These are phyloP conservation scores for Urocitellus parryii DNA, from an alignment of 2,113 vertebrate genomes.

Conservation along the genomic window DNA sequence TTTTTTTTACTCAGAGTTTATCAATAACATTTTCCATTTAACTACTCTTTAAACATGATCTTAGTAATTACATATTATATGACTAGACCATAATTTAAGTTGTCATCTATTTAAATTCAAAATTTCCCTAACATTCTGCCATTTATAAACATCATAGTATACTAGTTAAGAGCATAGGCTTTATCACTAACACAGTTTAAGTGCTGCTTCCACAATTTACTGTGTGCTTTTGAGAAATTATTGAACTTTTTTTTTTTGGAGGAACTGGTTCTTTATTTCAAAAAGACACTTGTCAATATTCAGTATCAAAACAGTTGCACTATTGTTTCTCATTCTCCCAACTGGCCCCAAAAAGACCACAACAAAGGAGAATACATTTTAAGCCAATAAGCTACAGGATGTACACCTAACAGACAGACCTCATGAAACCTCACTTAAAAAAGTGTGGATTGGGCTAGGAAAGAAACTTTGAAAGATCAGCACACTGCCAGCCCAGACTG, in stretches of 20 bases:
- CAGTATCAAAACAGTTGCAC: no score
- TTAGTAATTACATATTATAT: slow-evolving; percentile 27
- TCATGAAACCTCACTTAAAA: no score
- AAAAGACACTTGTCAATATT: no score
- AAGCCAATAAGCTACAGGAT: no score
- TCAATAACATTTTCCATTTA: slow-evolving; percentile 21
- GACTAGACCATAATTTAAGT: slow-evolving; percentile 18
- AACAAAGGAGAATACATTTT: no score
- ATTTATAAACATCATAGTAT: background rate
- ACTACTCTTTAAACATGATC: background rate
- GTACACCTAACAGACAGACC: no score
- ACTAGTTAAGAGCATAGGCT: background rate
- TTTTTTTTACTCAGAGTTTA: slow-evolving; percentile 19
- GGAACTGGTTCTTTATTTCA: no score
- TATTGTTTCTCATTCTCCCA: no score
- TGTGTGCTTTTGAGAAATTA: slow-evolving; percentile 31
- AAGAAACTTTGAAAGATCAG: no score
- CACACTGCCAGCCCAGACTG: no score
- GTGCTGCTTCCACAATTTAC: background rate
- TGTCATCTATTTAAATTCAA: slow-evolving; percentile 40
- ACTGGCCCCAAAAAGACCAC: no score
- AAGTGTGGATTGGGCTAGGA: no score
- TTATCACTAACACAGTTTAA: background rate
- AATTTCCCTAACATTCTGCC: background rate
- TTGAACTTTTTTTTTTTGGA: background rate